Evolutionary conservation across 1,140 invertebrate species (phyloP).

Genomic region (Pseudachorutes palmiensis): DNA sequence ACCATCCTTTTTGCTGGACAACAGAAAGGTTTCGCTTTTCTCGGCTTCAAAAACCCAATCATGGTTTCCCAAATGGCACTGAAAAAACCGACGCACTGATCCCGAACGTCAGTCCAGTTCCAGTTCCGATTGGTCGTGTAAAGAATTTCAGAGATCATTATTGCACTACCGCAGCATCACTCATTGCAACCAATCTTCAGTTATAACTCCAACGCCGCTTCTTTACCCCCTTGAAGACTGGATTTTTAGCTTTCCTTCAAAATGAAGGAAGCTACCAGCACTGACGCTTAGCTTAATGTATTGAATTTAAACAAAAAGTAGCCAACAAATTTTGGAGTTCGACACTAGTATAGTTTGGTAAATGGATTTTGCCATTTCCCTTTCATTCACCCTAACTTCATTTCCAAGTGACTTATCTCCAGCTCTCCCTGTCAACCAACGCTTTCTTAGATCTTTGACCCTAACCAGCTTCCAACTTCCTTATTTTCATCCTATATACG

Average conservation of each 20-base stretch:
- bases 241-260: neutral
- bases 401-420: no score
- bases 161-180: neutral
- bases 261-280: neutral
- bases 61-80: neutral
- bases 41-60: neutral
- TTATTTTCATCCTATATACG: no score
- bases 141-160: neutral
- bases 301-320: neutral
- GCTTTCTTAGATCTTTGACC: no score
- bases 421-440: no score
- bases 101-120: neutral
- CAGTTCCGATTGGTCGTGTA: neutral
- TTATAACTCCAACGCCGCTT: neutral
- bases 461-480: no score
- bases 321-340: neutral
- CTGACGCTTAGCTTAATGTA: neutral
- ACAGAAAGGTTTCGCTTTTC: neutral
- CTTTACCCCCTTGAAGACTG: neutral
- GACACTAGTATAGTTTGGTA: neutral
- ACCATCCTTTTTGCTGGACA: neutral
- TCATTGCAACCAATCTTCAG: neutral
- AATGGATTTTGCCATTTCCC: neutral
- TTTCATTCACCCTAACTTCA: no score
- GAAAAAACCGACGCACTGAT: neutral